phyloP scores from a whole-genome alignment of 2,888 invertebrate species.

The Miltochrista miniata region DNA sequence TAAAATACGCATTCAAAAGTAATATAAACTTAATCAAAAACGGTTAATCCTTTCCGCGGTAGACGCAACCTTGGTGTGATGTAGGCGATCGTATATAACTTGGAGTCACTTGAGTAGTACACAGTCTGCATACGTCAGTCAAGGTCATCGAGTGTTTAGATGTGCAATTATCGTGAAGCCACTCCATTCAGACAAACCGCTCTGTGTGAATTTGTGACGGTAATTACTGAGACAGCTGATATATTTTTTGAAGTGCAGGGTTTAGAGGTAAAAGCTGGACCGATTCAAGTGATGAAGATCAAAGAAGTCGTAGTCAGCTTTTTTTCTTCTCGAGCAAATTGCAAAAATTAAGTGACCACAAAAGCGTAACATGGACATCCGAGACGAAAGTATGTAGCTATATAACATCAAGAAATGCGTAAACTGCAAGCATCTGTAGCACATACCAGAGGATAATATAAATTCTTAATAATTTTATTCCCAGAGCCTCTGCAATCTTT shows the following conservation, averaged over 20 bases:
- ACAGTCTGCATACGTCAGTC: neutral
- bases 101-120: neutral
- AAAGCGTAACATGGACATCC: no score
- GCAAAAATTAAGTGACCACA: no score
- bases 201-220: neutral
- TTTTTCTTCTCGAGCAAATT: no score
- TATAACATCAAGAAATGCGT: no score
- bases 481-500: no score
- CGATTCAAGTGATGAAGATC: neutral
- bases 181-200: neutral
- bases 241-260: neutral
- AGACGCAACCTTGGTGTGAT: neutral
- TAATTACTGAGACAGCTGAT: neutral
- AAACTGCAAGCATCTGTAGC: no score
- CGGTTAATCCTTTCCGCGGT: neutral
- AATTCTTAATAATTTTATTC: no score
- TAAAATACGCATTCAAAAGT: no score
- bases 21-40: neutral
- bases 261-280: neutral
- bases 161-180: constrained; percentile 3
- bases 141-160: constrained; percentile 8
- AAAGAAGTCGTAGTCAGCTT: no score
- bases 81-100: neutral
- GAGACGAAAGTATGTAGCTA: no score
- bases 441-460: no score